These are phyloP conservation scores for Malthinus seriepunctatus DNA, from an alignment of 2,888 invertebrate genomes.

Conservation along the genomic window DNA sequence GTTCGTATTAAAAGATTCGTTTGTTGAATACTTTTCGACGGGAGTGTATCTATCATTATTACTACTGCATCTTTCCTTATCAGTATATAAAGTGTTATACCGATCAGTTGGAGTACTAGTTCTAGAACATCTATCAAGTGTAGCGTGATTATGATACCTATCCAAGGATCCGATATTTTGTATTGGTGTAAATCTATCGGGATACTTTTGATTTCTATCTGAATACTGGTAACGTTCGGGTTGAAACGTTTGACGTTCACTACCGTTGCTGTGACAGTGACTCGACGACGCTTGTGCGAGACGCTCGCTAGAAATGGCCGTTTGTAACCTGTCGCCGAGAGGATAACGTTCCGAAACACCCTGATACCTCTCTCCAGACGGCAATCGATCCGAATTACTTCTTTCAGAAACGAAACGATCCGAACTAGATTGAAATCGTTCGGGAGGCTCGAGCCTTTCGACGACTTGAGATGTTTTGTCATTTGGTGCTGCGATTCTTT, in stretches of 20 bases:
- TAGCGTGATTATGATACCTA: slow-evolving; percentile 45
- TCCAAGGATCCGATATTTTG: slow-evolving; percentile 46
- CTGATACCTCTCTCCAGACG: slow-evolving; percentile 51
- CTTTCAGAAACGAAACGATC: slow-evolving; percentile 47
- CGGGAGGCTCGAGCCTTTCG: slow-evolving; percentile 34
- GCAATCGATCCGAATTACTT: slow-evolving; percentile 48
- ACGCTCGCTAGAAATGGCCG: slow-evolving; percentile 53
- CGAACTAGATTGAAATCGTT: slow-evolving; percentile 32
- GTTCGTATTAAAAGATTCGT: slow-evolving; percentile 22
- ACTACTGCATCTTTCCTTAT: slow-evolving; percentile 51
- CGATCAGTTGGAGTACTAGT: slow-evolving; percentile 49
- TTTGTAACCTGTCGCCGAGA: slow-evolving; percentile 54
- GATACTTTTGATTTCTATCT: slow-evolving; percentile 35
- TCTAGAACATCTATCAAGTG: slow-evolving; percentile 44
- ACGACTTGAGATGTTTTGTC: slow-evolving; percentile 20
- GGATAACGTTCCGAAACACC: slow-evolving; percentile 52
- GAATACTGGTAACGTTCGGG: slow-evolving; percentile 43
- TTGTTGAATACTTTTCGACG: slow-evolving; percentile 22
- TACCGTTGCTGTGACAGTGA: slow-evolving; percentile 36
- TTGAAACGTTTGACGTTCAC: slow-evolving; percentile 31
- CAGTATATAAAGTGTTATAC: slow-evolving; percentile 35
- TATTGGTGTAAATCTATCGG: slow-evolving; percentile 34
- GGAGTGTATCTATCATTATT: slow-evolving; percentile 31
- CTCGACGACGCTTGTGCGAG: slow-evolving; percentile 37
- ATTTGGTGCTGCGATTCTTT: slow-evolving; percentile 21